Evolutionary conservation across 2,797 vertebrate genomes (phyloP).

Genomic region (Ctenopoma multispine): DNA sequence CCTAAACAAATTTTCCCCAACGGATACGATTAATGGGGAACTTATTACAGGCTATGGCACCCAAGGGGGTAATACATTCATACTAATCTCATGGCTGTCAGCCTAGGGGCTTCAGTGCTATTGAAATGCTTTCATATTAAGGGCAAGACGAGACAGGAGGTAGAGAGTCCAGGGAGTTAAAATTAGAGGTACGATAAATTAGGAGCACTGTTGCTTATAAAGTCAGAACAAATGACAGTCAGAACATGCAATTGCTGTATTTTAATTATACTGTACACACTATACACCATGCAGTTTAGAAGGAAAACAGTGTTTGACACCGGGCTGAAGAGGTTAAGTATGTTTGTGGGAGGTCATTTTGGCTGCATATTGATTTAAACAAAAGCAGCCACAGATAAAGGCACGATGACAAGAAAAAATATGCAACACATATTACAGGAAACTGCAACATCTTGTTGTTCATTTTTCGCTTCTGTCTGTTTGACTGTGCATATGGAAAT

Average conservation of each 20-base stretch:
- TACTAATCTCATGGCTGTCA: conserved; percentile 87
- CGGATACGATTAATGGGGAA: conserved; percentile 87
- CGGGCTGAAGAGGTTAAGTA: conserved; percentile 22
- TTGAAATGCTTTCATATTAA: conserved; percentile 85
- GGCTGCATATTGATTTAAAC: conserved; percentile 29
- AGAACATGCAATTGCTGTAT: conserved; percentile 41
- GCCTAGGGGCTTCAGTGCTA: conserved; percentile 81
- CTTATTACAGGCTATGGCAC: conserved; percentile 86
- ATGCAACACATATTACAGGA: conserved; percentile 48
- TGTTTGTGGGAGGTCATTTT: conserved; percentile 24
- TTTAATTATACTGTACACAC: conserved; percentile 30
- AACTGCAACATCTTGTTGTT: conserved; percentile 28
- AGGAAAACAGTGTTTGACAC: not conserved
- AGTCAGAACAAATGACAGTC: conserved; percentile 72
- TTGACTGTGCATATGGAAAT: conserved; percentile 40
- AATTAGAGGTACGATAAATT: conserved; percentile 79
- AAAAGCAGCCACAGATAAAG: conserved; percentile 24
- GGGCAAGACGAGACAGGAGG: conserved; percentile 80
- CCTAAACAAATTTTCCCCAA: conserved; percentile 86
- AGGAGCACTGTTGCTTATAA: conserved; percentile 67
- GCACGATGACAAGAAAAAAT: conserved; percentile 16
- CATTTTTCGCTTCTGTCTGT: conserved; percentile 21
- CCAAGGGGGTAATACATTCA: conserved; percentile 88
- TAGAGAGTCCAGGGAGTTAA: conserved; percentile 77
- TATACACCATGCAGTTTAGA: conserved; percentile 13